A percentile compares a stretch with the other conserved stretches of the same genome.
Evolutionary conservation across 2,113 vertebrate genomes (phyloP).

Genomic region (Cephalopholis sonnerati): DNA sequence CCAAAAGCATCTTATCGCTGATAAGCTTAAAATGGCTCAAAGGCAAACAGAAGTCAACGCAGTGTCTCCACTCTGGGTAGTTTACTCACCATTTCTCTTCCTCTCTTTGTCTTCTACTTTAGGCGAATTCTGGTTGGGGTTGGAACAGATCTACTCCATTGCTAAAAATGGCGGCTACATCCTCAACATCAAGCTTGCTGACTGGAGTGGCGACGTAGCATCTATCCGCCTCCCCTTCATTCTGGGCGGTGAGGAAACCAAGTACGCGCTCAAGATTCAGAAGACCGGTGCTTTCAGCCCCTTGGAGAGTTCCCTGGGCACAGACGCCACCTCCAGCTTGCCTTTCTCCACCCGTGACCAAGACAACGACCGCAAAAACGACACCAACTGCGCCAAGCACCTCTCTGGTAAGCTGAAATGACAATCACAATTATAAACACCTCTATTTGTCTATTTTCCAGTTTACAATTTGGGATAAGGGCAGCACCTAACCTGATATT

Average conservation of each 20-base stretch:
- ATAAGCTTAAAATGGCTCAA: constrained; percentile 2
- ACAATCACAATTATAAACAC: not conserved
- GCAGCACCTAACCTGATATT: constrained; percentile 10
- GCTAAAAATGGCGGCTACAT: constrained; percentile 82
- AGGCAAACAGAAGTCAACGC: not conserved
- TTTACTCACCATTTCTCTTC: constrained; percentile 9
- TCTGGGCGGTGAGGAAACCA: constrained; percentile 88
- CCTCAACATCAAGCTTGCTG: constrained; percentile 89
- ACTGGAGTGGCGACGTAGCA: constrained; percentile 89
- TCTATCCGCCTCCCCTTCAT: constrained; percentile 84
- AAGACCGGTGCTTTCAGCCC: constrained; percentile 78
- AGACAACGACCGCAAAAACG: constrained; percentile 90
- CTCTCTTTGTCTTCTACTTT: constrained; percentile 20
- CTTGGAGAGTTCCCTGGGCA: constrained; percentile 85
- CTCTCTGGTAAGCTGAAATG: constrained; percentile 89
- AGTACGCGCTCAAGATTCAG: constrained; percentile 88
- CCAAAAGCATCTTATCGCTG: constrained; percentile 18
- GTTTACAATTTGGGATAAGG: not conserved
- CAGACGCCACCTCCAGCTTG: constrained; percentile 82
- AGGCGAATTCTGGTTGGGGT: constrained; percentile 97
- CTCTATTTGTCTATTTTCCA: too few relatives aligned
- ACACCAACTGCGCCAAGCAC: constrained; percentile 94
- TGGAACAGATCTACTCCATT: constrained; percentile 90
- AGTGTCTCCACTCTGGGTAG: not conserved
- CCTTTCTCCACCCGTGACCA: constrained; percentile 94